Conservation (phyloP, 2,888 invertebrate genomes). For the Oxytorus armatus region DNA sequence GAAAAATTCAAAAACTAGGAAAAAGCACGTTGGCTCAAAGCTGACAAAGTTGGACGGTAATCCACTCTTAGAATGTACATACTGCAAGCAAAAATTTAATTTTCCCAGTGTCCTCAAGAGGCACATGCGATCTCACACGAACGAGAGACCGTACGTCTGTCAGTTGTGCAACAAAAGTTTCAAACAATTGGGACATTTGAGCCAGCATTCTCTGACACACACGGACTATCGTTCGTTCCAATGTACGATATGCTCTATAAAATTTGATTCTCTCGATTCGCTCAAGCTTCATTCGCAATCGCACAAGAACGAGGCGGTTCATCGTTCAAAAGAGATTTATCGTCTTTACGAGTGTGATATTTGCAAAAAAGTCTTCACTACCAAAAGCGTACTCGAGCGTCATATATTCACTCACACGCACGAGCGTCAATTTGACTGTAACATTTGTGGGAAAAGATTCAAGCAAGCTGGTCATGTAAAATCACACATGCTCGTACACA, state of each 20-base stretch:
- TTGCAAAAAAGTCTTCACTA: slow-evolving; percentile 85
- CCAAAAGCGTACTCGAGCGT: slow-evolving; percentile 85
- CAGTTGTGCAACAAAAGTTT: slow-evolving; percentile 78
- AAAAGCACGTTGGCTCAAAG: slow-evolving; percentile 14
- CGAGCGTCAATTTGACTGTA: slow-evolving; percentile 83
- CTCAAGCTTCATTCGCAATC: slow-evolving; percentile 74
- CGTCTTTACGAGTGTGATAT: slow-evolving; percentile 83
- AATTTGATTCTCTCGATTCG: slow-evolving; percentile 74
- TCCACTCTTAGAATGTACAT: slow-evolving; percentile 73
- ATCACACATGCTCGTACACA: slow-evolving; percentile 85
- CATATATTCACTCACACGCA: slow-evolving; percentile 85
- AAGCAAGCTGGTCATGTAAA: slow-evolving; percentile 85
- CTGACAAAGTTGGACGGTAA: slow-evolving; percentile 62
- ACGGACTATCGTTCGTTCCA: slow-evolving; percentile 77
- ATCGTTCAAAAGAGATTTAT: slow-evolving; percentile 62
- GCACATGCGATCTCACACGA: slow-evolving; percentile 79
- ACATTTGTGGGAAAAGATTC: slow-evolving; percentile 85
- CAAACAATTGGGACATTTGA: slow-evolving; percentile 79
- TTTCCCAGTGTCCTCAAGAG: slow-evolving; percentile 79
- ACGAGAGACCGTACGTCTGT: slow-evolving; percentile 78
- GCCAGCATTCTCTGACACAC: slow-evolving; percentile 78
- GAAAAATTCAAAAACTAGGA: slow-evolving; percentile 38
- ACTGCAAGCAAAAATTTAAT: slow-evolving; percentile 77
- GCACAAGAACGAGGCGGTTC: slow-evolving; percentile 69
- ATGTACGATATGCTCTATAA: slow-evolving; percentile 73